Percentiles rank a stretch among this genome's conserved stretches.
phyloP scores from a whole-genome alignment of 2,797 vertebrate species.

The Coranthus polyacanthus region DNA sequence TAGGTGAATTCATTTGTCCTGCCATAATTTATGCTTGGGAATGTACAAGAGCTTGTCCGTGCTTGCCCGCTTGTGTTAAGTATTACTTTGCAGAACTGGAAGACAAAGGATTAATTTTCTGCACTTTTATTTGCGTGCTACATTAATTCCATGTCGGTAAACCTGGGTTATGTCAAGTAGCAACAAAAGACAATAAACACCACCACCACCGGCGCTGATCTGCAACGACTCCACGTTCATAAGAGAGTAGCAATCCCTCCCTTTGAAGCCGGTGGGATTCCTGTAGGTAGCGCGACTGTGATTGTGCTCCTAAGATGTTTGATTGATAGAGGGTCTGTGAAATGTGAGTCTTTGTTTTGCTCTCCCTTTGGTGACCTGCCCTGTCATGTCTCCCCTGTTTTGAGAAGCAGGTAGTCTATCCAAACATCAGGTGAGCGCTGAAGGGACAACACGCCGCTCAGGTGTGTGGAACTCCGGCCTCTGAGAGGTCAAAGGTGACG shows the following conservation, averaged over 20 bases:
- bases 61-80: conserved; percentile 61
- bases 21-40: conserved; percentile 75
- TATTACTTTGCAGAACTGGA: conserved; percentile 63
- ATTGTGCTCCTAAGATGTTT: conserved; percentile 78
- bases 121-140: conserved; percentile 35
- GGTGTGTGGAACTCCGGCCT: conserved; percentile 52
- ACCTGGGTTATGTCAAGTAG: conserved; percentile 57
- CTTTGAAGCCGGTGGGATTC: conserved; percentile 77
- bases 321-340: conserved; percentile 84
- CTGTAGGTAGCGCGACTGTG: conserved; percentile 61
- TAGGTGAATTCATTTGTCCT: conserved; percentile 69
- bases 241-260: conserved; percentile 56
- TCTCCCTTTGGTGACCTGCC: conserved; percentile 75
- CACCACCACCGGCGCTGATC: too few species aligned
- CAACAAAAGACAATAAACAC: conserved; percentile 67
- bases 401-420: conserved; percentile 72
- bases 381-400: conserved; percentile 77
- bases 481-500: conserved; percentile 70
- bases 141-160: conserved; percentile 47
- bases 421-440: conserved; percentile 71
- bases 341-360: conserved; percentile 82
- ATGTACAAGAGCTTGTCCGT: conserved; percentile 69
- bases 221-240: conserved; percentile 58
- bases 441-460: conserved; percentile 54
- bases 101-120: conserved; percentile 69